A percentile compares a stretch with the other conserved stretches of the same genome.
Conservation (phyloP, 2,797 vertebrate species). For the Ficedula albicollis region DNA sequence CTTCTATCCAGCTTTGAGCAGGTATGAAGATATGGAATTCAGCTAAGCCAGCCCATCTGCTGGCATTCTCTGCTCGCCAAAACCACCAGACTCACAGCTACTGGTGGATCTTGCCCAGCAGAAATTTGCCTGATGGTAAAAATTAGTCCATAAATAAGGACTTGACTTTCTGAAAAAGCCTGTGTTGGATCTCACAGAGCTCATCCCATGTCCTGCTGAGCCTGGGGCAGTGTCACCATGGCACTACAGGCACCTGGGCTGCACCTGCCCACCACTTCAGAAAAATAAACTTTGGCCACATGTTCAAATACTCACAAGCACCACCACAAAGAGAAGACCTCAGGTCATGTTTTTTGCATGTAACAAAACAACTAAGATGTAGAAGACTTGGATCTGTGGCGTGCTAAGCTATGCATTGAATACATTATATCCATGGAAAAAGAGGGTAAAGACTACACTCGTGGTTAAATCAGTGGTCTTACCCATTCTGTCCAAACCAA, state of each 20-base stretch:
- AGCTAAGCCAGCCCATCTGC: background rate
- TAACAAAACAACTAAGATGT: background rate
- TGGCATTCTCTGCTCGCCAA: background rate
- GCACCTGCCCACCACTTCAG: background rate
- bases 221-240: background rate
- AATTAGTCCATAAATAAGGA: background rate
- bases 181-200: background rate
- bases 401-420: rapidly evolving
- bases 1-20: background rate
- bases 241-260: background rate
- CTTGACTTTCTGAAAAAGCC: background rate
- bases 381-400: background rate
- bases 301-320: background rate
- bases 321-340: background rate
- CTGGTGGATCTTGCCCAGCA: background rate
- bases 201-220: background rate
- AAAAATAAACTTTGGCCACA: background rate
- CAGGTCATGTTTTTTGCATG: background rate
- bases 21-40: background rate
- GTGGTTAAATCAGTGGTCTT: background rate
- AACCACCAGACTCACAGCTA: background rate
- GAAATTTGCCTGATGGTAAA: background rate
- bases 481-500: background rate
- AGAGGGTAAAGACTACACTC: rapidly evolving
- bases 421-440: background rate